Base-by-base conservation (phyloP, 2,113 vertebrate genomes). In the Saguinus midas region DNA sequence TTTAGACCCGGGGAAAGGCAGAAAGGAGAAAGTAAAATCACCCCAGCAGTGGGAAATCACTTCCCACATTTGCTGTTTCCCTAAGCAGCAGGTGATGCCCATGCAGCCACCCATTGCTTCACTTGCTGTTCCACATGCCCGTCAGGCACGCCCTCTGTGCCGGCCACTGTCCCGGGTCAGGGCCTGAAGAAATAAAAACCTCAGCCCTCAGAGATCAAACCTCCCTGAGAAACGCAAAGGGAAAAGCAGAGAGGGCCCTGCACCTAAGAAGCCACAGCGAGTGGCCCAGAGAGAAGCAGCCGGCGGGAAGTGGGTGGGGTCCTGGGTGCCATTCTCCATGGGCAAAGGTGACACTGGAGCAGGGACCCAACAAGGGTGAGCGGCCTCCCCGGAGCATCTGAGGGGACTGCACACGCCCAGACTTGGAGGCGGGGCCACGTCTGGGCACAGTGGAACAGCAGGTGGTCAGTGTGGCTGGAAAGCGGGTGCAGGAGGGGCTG, bases 41-140 rank as follows among this genome's bases (percentile, higher is more conserved):
- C 29, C 50, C 68, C 50, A 11, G 13, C 21, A 20, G 29, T 4
- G 25, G 4, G 35, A 57, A 32, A 55, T 32, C 3, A 73, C 73
- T 32, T 10, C 8, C 20, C 43, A 18, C 25, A 1, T 73, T 87
- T 57, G 35, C 6, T 48, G 14, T 73, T 57, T 43, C 21, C 37
- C 52, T 43, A 20, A 35, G 70, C 52, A 20, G 25, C 37, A 61
- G 52, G 37, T n/a, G n/a, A n/a, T n/a, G n/a, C n/a, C n/a, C n/a
- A n/a, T n/a, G n/a, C n/a, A n/a, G n/a, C n/a, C 4, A 0, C 23
- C 27, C 3, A 25, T 80, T 66, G 20, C 66, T 23, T 70, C 12
- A 13, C 32, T 37, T 7, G 0, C 12, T 43, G 3, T 8, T 40
- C n/a, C 7, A 8, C 61, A 37, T 27, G 1, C 14, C 1, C 9